Evolutionary conservation across 2,113 vertebrate genomes (phyloP), one percentile per base, ranked within the genome.

Genomic region (Oreochromis aureus): DNA sequence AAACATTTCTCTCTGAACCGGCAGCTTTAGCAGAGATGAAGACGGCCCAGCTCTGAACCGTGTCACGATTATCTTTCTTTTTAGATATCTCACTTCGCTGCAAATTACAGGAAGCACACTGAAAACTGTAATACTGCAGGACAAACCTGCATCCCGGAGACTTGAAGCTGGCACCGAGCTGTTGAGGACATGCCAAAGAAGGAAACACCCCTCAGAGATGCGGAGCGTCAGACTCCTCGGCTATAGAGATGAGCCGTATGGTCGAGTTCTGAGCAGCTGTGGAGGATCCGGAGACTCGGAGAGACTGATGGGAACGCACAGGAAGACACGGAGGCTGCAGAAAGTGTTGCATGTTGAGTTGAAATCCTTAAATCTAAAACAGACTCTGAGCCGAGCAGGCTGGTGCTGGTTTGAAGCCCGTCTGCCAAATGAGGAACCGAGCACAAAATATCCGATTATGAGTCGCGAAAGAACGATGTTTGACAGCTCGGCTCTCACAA

Each of bases 181-280:
- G 13, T 6, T 46, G 36, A 44, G n/a, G n/a, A 27, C n/a, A 73
- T 10, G 39, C 66, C 39, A 46, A 46, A 46, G 41, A 73, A 3
- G 15, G 71, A 76, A 24, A 27, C 22, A 9, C 39, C 66, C 36
- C 66, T 44, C 66, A 16, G 63, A 46, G 39, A 27, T 4, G 7
- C 66, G 44, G 12, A 6, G 36, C 1, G 0, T 22, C 36, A 71
- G 36, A 0, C n/a, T 44, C 4, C n/a, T 41, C 19, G 0, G 32
- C 19, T 11, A 0, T 22, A n/a, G 63, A 39, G 19, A 0, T 5
- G 10, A 44, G 41, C 32, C 2, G 32, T 6, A 6, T 48, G 46
- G 18, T 48, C 16, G 1, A 8, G 7, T 0, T 71, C n/a, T 36
- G 22, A 41, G 36, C 36, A 71, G 11, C 39, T 1, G 22, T 46